These are phyloP conservation scores for Candoia aspera DNA, from an alignment of 2,113 vertebrate genomes.

Conservation along the genomic window DNA sequence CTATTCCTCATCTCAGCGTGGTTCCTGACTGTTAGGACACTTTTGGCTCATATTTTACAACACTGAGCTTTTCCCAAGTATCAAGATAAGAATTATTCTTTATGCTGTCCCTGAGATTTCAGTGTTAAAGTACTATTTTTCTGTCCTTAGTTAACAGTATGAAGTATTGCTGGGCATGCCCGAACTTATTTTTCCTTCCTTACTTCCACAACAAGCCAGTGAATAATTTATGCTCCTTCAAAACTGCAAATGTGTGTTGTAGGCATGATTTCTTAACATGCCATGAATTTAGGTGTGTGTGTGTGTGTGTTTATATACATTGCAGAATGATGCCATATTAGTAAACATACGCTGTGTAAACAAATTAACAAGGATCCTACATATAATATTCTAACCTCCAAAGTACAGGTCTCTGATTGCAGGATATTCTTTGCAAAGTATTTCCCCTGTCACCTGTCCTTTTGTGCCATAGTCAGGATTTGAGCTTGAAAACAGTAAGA, in stretches of 20 bases:
- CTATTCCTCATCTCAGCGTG: too few relatives aligned
- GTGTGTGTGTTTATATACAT: background rate
- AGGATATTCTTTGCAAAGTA: conserved; percentile 25
- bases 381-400: background rate
- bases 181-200: conserved; percentile 24
- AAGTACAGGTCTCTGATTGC: background rate
- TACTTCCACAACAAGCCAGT: background rate
- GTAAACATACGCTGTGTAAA: background rate
- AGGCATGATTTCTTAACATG: conserved; percentile 6
- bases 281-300: conserved; percentile 9
- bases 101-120: conserved; percentile 24
- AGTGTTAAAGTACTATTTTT: conserved; percentile 20
- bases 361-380: background rate
- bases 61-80: background rate
- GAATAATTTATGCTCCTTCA: background rate
- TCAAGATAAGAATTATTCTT: background rate
- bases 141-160: conserved; percentile 13
- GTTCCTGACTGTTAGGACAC: too few relatives aligned
- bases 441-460: conserved; percentile 33
- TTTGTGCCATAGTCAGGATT: conserved; percentile 26
- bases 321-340: background rate
- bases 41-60: background rate
- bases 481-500: conserved; percentile 51
- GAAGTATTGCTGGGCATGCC: conserved; percentile 22
- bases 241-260: background rate